Evolutionary conservation across 2,888 invertebrate species (phyloP).

Genomic region (Polydrusus cervinus): DNA sequence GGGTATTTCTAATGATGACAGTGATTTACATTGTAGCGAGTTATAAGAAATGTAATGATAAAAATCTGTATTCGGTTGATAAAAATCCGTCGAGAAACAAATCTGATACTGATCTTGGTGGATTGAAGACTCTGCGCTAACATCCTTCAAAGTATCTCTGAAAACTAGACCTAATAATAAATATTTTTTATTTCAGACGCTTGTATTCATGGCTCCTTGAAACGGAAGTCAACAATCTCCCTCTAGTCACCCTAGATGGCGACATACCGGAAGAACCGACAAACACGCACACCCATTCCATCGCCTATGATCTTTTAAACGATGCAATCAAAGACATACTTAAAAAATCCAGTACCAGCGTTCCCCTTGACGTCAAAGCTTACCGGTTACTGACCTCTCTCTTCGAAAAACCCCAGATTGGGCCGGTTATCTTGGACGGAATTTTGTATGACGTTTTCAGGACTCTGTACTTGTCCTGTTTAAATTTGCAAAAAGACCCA

Average conservation of each 20-base stretch:
- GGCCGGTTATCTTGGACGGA: slow-evolving; percentile 83
- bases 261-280: slow-evolving; percentile 51
- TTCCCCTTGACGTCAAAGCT: slow-evolving; percentile 78
- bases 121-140: too few species aligned
- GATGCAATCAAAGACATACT: slow-evolving; percentile 78
- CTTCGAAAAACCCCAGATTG: slow-evolving; percentile 91
- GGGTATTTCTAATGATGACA: too few species aligned
- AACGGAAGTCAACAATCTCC: slow-evolving; percentile 76
- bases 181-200: slow-evolving; percentile 72
- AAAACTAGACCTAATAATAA: too few species aligned
- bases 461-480: slow-evolving; percentile 74
- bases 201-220: slow-evolving; percentile 90
- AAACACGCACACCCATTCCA: slow-evolving; percentile 62
- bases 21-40: too few species aligned
- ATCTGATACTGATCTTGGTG: too few species aligned
- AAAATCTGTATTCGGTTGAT: too few species aligned
- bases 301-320: slow-evolving; percentile 77
- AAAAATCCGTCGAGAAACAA: too few species aligned
- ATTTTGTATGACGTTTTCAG: slow-evolving; percentile 87
- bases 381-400: slow-evolving; percentile 88
- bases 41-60: too few species aligned
- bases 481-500: slow-evolving; percentile 70
- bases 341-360: slow-evolving; percentile 72
- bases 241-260: slow-evolving; percentile 56
- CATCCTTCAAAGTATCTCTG: too few species aligned